Conservation (phyloP, 2,113 vertebrate genomes). For the Lethenteron camtschaticum region DNA sequence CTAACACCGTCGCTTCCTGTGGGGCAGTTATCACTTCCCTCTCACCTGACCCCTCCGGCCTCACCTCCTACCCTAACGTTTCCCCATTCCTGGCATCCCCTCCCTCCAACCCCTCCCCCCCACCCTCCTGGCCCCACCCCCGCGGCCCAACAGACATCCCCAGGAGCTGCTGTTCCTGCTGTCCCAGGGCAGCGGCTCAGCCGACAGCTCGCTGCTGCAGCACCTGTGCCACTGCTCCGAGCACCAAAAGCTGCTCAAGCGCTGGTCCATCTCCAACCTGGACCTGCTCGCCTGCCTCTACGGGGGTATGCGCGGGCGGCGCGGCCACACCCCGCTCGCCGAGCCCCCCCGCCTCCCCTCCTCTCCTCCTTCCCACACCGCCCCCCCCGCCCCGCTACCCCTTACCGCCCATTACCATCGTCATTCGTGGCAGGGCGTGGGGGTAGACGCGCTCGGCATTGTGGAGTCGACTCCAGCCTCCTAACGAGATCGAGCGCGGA, state of each 20-base stretch:
- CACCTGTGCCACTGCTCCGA: conserved; percentile 94
- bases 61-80: conserved; percentile 13
- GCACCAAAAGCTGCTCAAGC: conserved; percentile 95
- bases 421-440: too few relatives aligned
- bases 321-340: too few relatives aligned
- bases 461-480: too few relatives aligned
- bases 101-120: conserved; percentile 11
- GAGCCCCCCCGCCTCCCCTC: too few relatives aligned
- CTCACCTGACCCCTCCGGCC: conserved; percentile 13
- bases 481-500: too few relatives aligned
- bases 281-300: conserved; percentile 82
- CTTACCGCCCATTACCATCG: too few relatives aligned
- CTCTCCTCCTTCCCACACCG: too few relatives aligned
- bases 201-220: conserved; percentile 72
- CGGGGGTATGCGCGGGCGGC: conserved; percentile 24
- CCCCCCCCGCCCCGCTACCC: too few relatives aligned
- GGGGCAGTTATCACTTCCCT: conserved; percentile 13
- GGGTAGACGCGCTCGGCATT: too few relatives aligned
- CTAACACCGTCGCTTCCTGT: too few relatives aligned
- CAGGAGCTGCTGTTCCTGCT: conserved; percentile 11
- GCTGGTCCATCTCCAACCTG: conserved; percentile 92
- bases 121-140: conserved; percentile 12
- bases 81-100: conserved; percentile 6
- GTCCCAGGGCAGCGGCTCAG: conserved; percentile 23
- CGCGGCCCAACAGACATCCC: conserved; percentile 7